Evolutionary conservation across 2,888 invertebrate species (phyloP).

Genomic region (Philereme vetulata): DNA sequence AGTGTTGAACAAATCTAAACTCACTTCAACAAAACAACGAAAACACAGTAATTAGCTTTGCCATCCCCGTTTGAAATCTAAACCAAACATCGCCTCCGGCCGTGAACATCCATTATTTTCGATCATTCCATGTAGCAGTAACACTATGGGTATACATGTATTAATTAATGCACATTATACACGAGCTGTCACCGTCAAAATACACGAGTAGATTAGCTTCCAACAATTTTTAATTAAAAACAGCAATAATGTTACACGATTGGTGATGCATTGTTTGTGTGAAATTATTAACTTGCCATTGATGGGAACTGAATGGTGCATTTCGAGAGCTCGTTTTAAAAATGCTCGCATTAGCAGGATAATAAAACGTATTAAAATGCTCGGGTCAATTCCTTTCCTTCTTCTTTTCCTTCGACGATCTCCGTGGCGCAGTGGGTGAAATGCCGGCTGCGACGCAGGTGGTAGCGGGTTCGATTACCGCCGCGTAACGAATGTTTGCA

Average conservation of each 20-base stretch:
- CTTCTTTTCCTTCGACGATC: too few species aligned
- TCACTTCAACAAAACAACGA: too few species aligned
- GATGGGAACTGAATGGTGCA: conserved; percentile 2
- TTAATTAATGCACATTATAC: conserved; percentile 47
- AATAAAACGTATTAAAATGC: too few species aligned
- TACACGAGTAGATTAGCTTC: conserved; percentile 32
- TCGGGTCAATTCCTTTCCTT: too few species aligned
- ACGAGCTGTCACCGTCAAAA: conserved; percentile 42
- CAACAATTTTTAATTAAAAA: conserved; percentile 27
- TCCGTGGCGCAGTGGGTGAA: too few species aligned
- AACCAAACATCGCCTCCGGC: not conserved
- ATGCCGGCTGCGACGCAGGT: too few species aligned
- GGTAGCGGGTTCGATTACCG: too few species aligned
- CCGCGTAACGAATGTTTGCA: too few species aligned
- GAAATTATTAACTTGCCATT: conserved; percentile 14
- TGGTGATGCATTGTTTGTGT: conserved; percentile 1
- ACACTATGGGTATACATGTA: conserved; percentile 34
- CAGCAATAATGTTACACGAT: conserved; percentile 11
- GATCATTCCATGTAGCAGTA: conserved; percentile 8
- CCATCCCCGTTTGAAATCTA: not conserved
- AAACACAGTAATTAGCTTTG: too few species aligned
- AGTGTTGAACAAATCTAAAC: too few species aligned
- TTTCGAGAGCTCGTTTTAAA: not conserved
- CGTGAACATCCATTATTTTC: conserved; percentile 3
- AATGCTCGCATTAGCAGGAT: too few species aligned